A percentile compares a stretch with the other conserved stretches of the same genome.
phyloP scores from a whole-genome alignment of 1,140 invertebrate genomes.

The Drosophila serrata region DNA sequence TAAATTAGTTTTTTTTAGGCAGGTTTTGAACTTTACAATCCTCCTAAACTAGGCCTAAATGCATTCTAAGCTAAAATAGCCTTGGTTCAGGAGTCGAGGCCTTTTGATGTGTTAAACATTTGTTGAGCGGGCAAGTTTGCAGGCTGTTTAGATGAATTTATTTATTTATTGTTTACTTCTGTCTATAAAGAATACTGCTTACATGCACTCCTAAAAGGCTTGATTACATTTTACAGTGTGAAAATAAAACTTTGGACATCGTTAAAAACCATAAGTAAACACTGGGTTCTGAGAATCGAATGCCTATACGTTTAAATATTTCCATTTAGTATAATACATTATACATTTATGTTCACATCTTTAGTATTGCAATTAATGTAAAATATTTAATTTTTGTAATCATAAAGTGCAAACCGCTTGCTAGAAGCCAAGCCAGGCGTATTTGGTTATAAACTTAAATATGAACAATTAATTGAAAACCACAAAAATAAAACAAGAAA shows the following conservation, averaged over 20 bases:
- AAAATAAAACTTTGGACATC: background rate
- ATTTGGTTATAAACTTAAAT: constrained; percentile 4
- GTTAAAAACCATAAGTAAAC: background rate
- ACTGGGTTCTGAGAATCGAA: background rate
- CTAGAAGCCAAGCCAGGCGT: constrained; percentile 2
- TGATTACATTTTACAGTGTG: background rate
- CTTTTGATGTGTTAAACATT: background rate
- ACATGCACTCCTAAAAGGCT: background rate
- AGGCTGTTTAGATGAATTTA: background rate
- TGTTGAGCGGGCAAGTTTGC: background rate
- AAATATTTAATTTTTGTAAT: background rate
- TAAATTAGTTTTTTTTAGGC: background rate
- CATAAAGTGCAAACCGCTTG: background rate
- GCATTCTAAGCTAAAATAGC: background rate
- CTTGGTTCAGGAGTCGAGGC: background rate
- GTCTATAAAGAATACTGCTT: too few species aligned
- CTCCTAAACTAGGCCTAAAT: background rate
- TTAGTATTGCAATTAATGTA: background rate
- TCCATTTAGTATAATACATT: background rate
- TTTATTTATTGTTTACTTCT: background rate
- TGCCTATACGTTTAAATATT: background rate
- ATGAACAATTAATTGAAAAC: constrained; percentile 30
- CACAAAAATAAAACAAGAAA: constrained; percentile 30
- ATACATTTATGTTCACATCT: background rate
- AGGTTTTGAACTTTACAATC: background rate